These are phyloP conservation scores for Rotaria socialis DNA, from an alignment of 2,888 invertebrate genomes.

Conservation along the genomic window DNA sequence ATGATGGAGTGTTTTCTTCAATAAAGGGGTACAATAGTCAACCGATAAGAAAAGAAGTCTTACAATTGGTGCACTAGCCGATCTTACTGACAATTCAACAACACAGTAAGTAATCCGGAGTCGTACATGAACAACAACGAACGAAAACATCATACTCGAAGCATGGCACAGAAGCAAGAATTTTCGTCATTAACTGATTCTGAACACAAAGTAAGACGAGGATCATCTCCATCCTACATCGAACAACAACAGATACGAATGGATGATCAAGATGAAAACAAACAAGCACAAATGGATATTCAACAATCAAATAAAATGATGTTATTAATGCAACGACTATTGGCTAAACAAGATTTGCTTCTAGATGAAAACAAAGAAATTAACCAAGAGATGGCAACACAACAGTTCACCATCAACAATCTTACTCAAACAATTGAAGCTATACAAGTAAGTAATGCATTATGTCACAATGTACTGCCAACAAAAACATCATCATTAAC, in stretches of 20 bases:
- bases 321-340: not conserved
- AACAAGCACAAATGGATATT: not conserved
- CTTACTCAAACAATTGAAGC: not conserved
- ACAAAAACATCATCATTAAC: not conserved
- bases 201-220: too few species aligned
- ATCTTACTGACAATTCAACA: not conserved
- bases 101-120: not conserved
- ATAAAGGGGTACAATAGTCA: too few species aligned
- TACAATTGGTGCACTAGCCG: not conserved
- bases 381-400: not conserved
- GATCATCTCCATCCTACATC: too few species aligned
- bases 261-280: not conserved
- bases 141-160: not conserved
- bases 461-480: fast-evolving
- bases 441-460: not conserved
- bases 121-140: not conserved
- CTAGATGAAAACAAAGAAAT: too few species aligned
- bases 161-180: not conserved
- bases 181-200: too few species aligned
- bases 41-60: too few species aligned
- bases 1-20: too few species aligned
- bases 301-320: not conserved
- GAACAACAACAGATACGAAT: too few species aligned
- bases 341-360: not conserved
- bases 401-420: not conserved